Base-by-base conservation (phyloP, 2,797 vertebrate species). In the Macroramphosus scolopax region DNA sequence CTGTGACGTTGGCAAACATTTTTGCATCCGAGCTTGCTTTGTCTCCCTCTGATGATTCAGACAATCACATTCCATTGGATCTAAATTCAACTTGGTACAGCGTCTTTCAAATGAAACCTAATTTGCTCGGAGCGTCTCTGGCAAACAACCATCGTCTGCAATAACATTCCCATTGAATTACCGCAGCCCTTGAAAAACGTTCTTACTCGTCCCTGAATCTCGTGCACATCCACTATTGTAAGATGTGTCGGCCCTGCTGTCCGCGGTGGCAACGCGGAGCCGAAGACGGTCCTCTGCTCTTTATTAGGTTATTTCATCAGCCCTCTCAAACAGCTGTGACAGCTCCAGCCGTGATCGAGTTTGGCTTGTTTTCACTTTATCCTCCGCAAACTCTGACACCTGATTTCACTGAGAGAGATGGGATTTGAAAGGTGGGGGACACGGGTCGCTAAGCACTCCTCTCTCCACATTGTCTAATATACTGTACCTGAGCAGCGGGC, bases 281-380 rank as follows among this genome's bases (percentile, higher is more conserved):
- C 46, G 49, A 44, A 65, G 63, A 78, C 41, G 53, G 49, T 74
- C 67, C 63, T 68, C 29, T 64, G 55, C 68, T 57, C 58, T 82
- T 83, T 85, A 84, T 83, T 80, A 75, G 72, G 69, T 84, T 84
- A 84, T 83, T 81, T 79, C 82, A 84, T 83, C 28, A 42, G 40
- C 63, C 41, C 38, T 72, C 68, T 72, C 74, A n/a, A 70, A 63
- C 71, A 81, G 83, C 77, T 73, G 73, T 76, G 82, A 84, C 81
- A 86, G 80, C 67, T 63, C 57, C 29, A 44, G 67, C 62, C 22
- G 41, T 84, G 77, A 88, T 85, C 62, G 72, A 85, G 81, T 88
- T 87, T 63, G 72, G 80, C 83, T 87, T 87, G 84, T 88, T 87
- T 86, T 88, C 82, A 75, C 75, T 71, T 73, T 64, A 78, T 84